Base-by-base conservation (phyloP, 2,797 vertebrate species). In the Sus cebifrons region DNA sequence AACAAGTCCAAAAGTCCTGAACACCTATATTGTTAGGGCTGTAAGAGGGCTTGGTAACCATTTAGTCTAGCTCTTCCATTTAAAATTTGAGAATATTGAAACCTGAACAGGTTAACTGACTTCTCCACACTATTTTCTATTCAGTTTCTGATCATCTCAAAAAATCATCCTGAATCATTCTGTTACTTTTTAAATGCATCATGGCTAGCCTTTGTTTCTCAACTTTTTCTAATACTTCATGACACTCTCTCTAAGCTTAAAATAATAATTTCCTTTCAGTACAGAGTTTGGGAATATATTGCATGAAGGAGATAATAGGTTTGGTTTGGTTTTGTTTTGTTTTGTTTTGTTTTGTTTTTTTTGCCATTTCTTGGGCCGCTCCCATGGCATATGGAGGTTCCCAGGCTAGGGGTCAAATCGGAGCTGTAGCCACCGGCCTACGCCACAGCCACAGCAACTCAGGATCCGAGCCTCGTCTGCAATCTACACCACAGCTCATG, bases 191-290 rank as follows among this genome's bases (percentile, higher is more conserved):
- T 58, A 36, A 75, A 52, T 40, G 14, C 20, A 52, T 11, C 18
- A 79, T 14, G 32, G 11, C n/a, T 70, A 23, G 85, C 44, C 58
- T 68, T 82, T 81, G 68, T 90, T 92, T 87, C n/a, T 27, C 23
- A 67, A 5, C 11, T n/a, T 78, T 40, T 79, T 20, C 13, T 82
- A 12, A 12, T 20, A 82, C 13, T 65, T 32, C 44, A 9, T 21
- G 14, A 54, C 77, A 21, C 17, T 54, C 58, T 86, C 83, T 89
- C 60, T 64, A 60, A 86, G 2, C 2, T 92, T 88, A 87, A 88
- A 94, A 40, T 73, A 89, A 23, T 40, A 32, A 49, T 64, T 70
- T 94, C 29, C 29, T 82, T 94, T 93, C 29, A 77, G 56, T 2
- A 58, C 1, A 64, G 18, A 1, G 0, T 49, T 92, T 94, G 49